These are phyloP conservation scores for Rachycentron canadum DNA, from an alignment of 2,797 vertebrate genomes.

Conservation along the genomic window DNA sequence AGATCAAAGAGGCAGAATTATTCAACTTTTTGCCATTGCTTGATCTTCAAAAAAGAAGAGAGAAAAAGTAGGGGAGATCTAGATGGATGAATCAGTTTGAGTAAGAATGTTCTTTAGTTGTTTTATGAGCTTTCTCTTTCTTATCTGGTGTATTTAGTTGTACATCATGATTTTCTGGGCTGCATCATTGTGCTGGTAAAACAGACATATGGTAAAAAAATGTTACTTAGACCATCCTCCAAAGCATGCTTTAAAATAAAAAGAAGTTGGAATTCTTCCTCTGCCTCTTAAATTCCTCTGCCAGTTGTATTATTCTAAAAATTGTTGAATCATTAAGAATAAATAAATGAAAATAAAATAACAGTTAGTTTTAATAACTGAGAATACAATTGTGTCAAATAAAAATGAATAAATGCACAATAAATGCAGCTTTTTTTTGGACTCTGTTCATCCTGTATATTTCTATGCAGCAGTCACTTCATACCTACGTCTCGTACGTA, in stretches of 20 bases:
- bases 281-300: neutral
- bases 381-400: neutral
- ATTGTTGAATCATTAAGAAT: neutral
- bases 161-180: conserved; percentile 39
- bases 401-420: neutral
- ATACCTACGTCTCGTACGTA: neutral
- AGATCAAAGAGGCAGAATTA: conserved; percentile 92
- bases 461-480: neutral
- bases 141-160: conserved; percentile 54
- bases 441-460: neutral
- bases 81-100: conserved; percentile 78
- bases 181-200: conserved; percentile 43
- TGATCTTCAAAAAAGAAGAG: conserved; percentile 90
- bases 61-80: conserved; percentile 80
- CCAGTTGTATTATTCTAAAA: neutral
- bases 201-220: neutral
- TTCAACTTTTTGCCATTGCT: conserved; percentile 91
- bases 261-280: neutral
- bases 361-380: neutral
- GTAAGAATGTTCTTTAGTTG: conserved; percentile 67
- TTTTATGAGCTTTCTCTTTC: conserved; percentile 63
- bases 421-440: neutral
- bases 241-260: conserved; percentile 6
- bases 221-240: neutral
- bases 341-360: neutral